Evolutionary conservation across 1,140 invertebrate species (phyloP).

Genomic region (Scaptomyza graminum): DNA sequence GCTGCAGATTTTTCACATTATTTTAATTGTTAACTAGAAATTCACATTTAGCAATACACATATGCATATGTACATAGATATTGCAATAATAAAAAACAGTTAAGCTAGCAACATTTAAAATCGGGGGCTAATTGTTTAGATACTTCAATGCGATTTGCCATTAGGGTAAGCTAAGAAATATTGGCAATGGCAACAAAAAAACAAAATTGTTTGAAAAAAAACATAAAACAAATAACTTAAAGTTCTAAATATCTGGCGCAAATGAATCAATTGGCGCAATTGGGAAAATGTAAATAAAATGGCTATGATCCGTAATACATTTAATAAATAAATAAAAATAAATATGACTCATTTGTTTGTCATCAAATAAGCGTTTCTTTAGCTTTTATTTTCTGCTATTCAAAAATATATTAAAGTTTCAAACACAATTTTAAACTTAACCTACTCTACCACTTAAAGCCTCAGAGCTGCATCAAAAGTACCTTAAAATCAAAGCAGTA

Average conservation of each 20-base stretch:
- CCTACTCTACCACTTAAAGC: too few relatives aligned
- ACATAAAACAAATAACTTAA: not conserved
- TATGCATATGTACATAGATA: too few relatives aligned
- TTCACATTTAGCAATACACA: too few relatives aligned
- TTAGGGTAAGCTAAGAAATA: conserved; percentile 23
- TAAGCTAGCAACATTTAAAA: not conserved
- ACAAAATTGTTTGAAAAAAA: not conserved
- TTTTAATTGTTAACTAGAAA: conserved; percentile 10
- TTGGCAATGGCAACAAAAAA: not conserved
- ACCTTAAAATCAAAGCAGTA: too few relatives aligned
- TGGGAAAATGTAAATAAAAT: conserved; percentile 13
- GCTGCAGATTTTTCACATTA: conserved; percentile 8
- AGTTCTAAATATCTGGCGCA: conserved; percentile 27
- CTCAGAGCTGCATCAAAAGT: too few relatives aligned
- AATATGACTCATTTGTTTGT: too few relatives aligned
- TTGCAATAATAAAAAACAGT: not conserved
- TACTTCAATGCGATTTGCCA: not conserved
- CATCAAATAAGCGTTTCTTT: too few relatives aligned
- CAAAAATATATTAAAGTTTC: too few relatives aligned
- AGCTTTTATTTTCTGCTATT: too few relatives aligned
- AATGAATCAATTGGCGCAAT: conserved; percentile 24
- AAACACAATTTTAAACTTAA: too few relatives aligned
- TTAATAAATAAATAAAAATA: not conserved
- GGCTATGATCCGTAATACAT: not conserved
- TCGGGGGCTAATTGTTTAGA: conserved; percentile 19